Conservation (phyloP, 2,797 vertebrate genomes). For the Hippoglossus hippoglossus region DNA sequence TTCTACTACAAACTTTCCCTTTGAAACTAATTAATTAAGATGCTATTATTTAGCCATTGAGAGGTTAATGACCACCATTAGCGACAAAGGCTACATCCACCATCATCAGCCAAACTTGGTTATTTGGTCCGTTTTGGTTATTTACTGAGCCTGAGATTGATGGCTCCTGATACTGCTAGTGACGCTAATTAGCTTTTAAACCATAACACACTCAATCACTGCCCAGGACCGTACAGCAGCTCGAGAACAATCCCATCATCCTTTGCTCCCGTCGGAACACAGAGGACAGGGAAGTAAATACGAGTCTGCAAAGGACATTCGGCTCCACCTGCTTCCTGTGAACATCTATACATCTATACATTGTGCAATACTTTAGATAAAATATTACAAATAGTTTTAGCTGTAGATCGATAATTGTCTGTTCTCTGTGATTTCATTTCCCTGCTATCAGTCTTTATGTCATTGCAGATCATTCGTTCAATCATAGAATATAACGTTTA, state of each 20-base stretch:
- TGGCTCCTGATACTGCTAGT: constrained; percentile 90
- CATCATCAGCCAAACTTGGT: constrained; percentile 97
- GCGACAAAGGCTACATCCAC: constrained; percentile 93
- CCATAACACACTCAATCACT: constrained; percentile 98
- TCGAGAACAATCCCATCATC: constrained; percentile 82
- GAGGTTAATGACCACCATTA: constrained; percentile 93
- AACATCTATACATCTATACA: not conserved
- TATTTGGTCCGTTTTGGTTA: constrained; percentile 99
- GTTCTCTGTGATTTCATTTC: not conserved
- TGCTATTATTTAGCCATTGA: constrained; percentile 90
- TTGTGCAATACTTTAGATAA: not conserved
- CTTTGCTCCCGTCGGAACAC: constrained; percentile 51
- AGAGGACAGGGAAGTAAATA: constrained; percentile 42
- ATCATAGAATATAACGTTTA: not conserved
- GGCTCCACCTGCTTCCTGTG: not conserved
- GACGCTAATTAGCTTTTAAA: constrained; percentile 99
- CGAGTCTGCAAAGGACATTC: constrained; percentile 22
- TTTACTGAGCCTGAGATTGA: constrained; percentile 96
- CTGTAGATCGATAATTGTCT: not conserved
- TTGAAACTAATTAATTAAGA: constrained; percentile 89
- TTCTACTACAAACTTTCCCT: constrained; percentile 86
- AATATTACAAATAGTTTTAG: not conserved
- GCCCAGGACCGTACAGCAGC: constrained; percentile 88
- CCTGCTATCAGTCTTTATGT: too few relatives aligned
- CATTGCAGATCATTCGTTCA: too few relatives aligned